Conservation (phyloP, 2,797 vertebrate species). For the Gephyroberyx darwinii region DNA sequence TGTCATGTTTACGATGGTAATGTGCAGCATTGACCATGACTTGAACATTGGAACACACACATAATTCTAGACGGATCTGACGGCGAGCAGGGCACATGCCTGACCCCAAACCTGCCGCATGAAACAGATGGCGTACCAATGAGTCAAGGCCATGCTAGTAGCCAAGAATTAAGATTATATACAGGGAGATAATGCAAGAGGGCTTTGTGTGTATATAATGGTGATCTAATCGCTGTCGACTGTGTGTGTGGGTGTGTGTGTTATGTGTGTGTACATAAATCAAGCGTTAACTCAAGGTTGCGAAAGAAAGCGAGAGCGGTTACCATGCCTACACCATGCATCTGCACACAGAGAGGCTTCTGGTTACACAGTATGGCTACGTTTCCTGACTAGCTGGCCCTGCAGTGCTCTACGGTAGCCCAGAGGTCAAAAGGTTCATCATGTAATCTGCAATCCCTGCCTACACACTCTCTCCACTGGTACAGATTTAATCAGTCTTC, state of each 20-base stretch:
- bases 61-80: not conserved
- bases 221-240: not conserved
- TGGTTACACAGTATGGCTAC: slow-evolving; percentile 37
- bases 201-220: not conserved
- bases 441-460: slow-evolving; percentile 45
- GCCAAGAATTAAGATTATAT: slow-evolving; percentile 7
- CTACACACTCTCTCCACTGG: slow-evolving; percentile 40
- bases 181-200: not conserved
- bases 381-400: slow-evolving; percentile 50
- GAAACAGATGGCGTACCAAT: slow-evolving; percentile 1
- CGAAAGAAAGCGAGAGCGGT: slow-evolving; percentile 41
- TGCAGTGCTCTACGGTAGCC: slow-evolving; percentile 33
- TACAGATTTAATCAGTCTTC: slow-evolving; percentile 71
- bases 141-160: not conserved
- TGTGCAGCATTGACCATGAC: not conserved
- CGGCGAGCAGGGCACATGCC: no score
- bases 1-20: not conserved
- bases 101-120: no score
- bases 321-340: slow-evolving; percentile 73
- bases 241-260: not conserved
- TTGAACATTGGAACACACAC: not conserved
- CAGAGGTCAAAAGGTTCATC: slow-evolving; percentile 62
- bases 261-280: slow-evolving; percentile 35
- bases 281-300: slow-evolving; percentile 39
- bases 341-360: slow-evolving; percentile 51